Conservation (phyloP, 2,888 invertebrate species). For the Andrena praecox region DNA sequence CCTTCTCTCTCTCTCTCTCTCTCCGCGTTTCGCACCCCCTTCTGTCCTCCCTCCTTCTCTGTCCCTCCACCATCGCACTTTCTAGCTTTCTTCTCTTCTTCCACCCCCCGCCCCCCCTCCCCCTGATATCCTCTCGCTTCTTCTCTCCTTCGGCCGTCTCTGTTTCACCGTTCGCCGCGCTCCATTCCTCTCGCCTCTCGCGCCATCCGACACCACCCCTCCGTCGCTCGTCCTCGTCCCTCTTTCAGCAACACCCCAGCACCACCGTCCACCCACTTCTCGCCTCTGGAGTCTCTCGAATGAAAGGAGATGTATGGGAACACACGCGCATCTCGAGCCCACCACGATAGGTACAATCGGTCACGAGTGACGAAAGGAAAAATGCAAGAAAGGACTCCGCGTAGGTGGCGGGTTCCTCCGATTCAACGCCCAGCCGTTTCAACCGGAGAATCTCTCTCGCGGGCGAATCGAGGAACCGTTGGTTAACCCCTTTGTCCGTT, state of each 20-base stretch:
- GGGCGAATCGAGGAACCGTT: constrained; percentile 50
- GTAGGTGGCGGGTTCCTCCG: constrained; percentile 48
- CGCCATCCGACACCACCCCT: constrained; percentile 3
- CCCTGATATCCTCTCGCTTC: constrained; percentile 12
- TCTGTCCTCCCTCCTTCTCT: constrained; percentile 2
- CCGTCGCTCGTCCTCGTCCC: constrained; percentile 27
- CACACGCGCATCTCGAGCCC: constrained; percentile 66
- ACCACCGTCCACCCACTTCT: constrained; percentile 60
- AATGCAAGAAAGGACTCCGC: constrained; percentile 49
- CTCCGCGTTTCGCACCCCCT: not conserved
- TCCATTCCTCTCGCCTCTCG: constrained; percentile 22
- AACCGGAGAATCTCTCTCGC: constrained; percentile 44
- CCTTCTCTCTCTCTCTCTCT: constrained; percentile 19
- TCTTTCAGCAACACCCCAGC: constrained; percentile 57
- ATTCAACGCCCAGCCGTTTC: constrained; percentile 47
- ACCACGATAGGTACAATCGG: constrained; percentile 68
- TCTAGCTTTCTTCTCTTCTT: constrained; percentile 36
- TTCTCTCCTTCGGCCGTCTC: constrained; percentile 17
- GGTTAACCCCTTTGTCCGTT: constrained; percentile 55
- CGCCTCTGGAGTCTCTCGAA: constrained; percentile 62
- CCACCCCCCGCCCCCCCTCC: constrained; percentile 10
- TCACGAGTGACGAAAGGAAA: constrained; percentile 53
- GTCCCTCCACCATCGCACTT: constrained; percentile 24
- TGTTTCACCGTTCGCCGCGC: constrained; percentile 23
- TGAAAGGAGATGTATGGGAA: constrained; percentile 70